These are phyloP conservation scores for Trochalopteron elliotii DNA, from an alignment of 2,113 vertebrate genomes.

Conservation along the genomic window DNA sequence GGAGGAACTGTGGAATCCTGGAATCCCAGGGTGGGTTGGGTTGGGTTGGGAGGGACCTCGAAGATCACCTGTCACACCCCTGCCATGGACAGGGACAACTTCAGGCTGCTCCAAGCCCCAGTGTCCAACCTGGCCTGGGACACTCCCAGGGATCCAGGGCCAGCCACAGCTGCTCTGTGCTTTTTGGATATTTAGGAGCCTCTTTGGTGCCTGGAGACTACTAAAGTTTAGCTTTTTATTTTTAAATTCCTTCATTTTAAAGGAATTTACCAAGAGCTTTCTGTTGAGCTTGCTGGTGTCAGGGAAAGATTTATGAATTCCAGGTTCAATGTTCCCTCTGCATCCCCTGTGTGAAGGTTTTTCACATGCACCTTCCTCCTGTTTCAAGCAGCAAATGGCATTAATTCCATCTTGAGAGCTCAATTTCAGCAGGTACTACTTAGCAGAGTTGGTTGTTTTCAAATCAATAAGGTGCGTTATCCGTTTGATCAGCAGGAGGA, in stretches of 20 bases:
- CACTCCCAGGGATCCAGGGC: background rate
- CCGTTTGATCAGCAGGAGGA: background rate
- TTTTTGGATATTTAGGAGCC: background rate
- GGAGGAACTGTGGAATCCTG: background rate
- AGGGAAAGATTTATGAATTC: background rate
- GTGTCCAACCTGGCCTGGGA: fast-evolving
- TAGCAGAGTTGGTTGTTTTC: background rate
- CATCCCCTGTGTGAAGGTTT: background rate
- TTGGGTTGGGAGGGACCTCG: background rate
- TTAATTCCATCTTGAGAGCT: background rate
- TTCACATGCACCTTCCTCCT: background rate
- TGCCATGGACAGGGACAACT: background rate
- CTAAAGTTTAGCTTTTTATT: background rate
- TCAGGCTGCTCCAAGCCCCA: background rate
- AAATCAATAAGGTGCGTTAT: background rate
- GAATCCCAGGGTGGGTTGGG: background rate
- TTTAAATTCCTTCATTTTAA: background rate
- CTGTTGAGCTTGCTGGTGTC: background rate
- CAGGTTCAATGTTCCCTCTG: background rate
- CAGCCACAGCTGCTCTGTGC: background rate
- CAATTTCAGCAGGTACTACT: background rate
- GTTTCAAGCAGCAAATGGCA: background rate
- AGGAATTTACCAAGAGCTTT: background rate
- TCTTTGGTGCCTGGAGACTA: background rate
- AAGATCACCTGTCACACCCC: fast-evolving